Conservation (phyloP, 2,113 vertebrate species). For the Chascanopsetta lugubris region DNA sequence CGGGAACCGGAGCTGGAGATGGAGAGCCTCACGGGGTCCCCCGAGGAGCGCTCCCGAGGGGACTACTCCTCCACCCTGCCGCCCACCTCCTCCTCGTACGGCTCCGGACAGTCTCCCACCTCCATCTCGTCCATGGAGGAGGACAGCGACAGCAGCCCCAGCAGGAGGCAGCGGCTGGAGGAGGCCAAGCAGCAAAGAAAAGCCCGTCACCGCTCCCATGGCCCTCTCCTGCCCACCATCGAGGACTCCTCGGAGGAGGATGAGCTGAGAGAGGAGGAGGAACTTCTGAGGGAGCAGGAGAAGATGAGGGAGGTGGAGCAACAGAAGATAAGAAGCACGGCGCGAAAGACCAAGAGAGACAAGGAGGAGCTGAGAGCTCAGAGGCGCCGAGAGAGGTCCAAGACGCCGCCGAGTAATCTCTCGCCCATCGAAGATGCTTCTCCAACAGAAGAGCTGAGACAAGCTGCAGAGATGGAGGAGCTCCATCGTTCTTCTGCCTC, state of each 20-base stretch:
- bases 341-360: constrained; percentile 93
- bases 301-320: constrained; percentile 99
- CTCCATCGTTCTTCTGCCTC: constrained; percentile 97
- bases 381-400: constrained; percentile 93
- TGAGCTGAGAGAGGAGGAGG: constrained; percentile 96
- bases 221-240: constrained; percentile 95
- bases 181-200: constrained; percentile 98
- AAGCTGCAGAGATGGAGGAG: constrained; percentile 98
- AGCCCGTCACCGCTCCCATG: constrained; percentile 94
- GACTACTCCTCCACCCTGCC: constrained; percentile 96
- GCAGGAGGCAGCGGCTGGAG: constrained; percentile 91
- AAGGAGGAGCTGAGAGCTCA: constrained; percentile 97
- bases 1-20: constrained; percentile 97
- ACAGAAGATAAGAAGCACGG: constrained; percentile 94
- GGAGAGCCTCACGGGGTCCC: constrained; percentile 97
- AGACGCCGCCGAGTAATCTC: constrained; percentile 96
- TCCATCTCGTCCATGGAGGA: constrained; percentile 97
- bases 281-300: constrained; percentile 95
- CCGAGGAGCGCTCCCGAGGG: constrained; percentile 92
- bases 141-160: constrained; percentile 97
- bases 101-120: constrained; percentile 94
- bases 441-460: constrained; percentile 94
- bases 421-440: constrained; percentile 98
- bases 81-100: constrained; percentile 94
- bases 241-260: constrained; percentile 98